These are phyloP conservation scores for Synanceia verrucosa DNA, from an alignment of 2,797 vertebrate genomes.

Conservation along the genomic window DNA sequence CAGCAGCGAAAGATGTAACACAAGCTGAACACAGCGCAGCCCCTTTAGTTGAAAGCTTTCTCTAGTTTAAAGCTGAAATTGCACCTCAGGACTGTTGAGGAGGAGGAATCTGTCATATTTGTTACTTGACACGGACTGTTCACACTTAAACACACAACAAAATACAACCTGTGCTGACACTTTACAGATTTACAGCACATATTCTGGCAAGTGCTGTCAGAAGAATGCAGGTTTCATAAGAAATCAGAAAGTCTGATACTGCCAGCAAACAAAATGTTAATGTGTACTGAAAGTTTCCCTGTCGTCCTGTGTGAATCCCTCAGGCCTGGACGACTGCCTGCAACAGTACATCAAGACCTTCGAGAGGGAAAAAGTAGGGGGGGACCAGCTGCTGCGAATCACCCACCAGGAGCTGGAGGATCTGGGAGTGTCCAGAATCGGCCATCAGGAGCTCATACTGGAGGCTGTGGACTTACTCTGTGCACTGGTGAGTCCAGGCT, in stretches of 20 bases:
- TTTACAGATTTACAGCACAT: slow-evolving; percentile 30
- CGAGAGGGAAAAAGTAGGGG: slow-evolving; percentile 96
- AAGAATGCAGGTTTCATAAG: slow-evolving; percentile 36
- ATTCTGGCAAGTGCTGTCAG: slow-evolving; percentile 21
- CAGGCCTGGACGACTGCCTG: slow-evolving; percentile 97
- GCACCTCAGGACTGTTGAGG: slow-evolving; percentile 33
- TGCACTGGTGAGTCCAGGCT: slow-evolving; percentile 89
- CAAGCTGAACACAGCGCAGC: slow-evolving; percentile 17
- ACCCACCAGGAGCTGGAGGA: slow-evolving; percentile 99
- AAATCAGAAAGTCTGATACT: slow-evolving; percentile 9
- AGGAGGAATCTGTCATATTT: slow-evolving; percentile 54
- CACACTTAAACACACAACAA: slow-evolving; percentile 43
- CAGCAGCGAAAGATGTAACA: slow-evolving; percentile 49
- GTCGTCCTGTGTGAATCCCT: slow-evolving; percentile 32
- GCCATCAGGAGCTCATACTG: slow-evolving; percentile 98
- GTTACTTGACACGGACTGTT: slow-evolving; percentile 36
- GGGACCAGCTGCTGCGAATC: slow-evolving; percentile 96
- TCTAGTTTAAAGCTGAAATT: slow-evolving; percentile 39
- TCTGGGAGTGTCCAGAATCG: slow-evolving; percentile 95
- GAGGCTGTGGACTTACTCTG: slow-evolving; percentile 98
- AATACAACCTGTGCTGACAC: slow-evolving; percentile 53
- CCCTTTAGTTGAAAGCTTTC: slow-evolving; percentile 29
- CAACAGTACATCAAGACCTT: slow-evolving; percentile 99
- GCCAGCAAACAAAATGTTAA: slow-evolving; percentile 3
- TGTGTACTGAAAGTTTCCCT: slow-evolving; percentile 31